Conservation (phyloP, 2,888 invertebrate species). For the Noctua janthe region DNA sequence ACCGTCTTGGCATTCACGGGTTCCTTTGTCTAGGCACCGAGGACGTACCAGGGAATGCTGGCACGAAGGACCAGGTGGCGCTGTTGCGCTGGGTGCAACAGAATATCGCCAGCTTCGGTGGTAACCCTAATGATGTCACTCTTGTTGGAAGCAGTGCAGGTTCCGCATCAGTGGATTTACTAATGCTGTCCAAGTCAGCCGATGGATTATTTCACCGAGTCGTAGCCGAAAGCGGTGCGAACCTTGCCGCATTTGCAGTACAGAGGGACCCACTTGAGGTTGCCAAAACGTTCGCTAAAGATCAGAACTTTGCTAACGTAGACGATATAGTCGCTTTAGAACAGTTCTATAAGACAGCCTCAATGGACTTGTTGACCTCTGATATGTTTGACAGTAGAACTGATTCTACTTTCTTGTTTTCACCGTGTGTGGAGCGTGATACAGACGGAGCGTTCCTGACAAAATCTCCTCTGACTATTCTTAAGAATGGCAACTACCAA, state of each 20-base stretch:
- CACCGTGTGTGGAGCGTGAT: constrained; percentile 64
- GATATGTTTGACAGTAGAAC: constrained; percentile 57
- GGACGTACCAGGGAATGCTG: constrained; percentile 75
- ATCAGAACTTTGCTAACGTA: constrained; percentile 60
- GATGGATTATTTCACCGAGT: constrained; percentile 73
- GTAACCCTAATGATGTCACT: constrained; percentile 75
- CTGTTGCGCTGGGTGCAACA: constrained; percentile 73
- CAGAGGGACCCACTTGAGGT: constrained; percentile 73
- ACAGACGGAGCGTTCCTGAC: constrained; percentile 1
- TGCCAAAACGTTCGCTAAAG: constrained; percentile 70
- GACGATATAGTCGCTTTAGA: constrained; percentile 74
- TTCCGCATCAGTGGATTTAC: constrained; percentile 67
- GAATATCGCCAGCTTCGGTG: constrained; percentile 75
- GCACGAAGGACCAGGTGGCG: constrained; percentile 75
- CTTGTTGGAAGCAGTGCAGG: constrained; percentile 74
- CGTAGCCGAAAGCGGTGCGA: constrained; percentile 74
- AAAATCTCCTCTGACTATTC: constrained; percentile 69
- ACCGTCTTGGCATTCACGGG: constrained; percentile 70
- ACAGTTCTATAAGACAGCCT: constrained; percentile 72
- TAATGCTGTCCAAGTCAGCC: constrained; percentile 70
- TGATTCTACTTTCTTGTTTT: constrained; percentile 63
- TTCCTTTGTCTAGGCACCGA: constrained; percentile 73
- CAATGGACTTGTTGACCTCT: constrained; percentile 42
- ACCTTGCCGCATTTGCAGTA: constrained; percentile 61
- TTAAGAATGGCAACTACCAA: constrained; percentile 68